Evolutionary conservation across 2,113 vertebrate species (phyloP), one percentile per base, ranked within the genome.

Genomic region (Ictalurus punctatus): DNA sequence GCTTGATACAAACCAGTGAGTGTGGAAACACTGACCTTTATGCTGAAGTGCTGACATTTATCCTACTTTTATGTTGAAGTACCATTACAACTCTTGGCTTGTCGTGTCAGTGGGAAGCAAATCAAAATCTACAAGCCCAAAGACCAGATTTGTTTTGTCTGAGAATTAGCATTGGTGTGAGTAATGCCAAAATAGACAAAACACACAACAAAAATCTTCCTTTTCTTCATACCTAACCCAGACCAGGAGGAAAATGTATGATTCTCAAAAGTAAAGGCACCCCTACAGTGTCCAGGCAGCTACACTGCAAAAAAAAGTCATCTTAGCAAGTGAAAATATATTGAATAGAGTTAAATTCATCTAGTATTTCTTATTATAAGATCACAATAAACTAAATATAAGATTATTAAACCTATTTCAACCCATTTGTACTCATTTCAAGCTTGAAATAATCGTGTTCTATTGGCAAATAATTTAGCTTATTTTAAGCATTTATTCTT

Each of bases 1-100:
- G 88, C 95, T 98, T 84, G 97, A 98, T 93, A 96, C 97, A 93
- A 97, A 98, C 92, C 97, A 97, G 97, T 98, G 92, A 97, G 97
- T 92, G 61, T 34, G 23, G 34, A 17, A 27, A 30, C 37, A 44
- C 16, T 61, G 61, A 44, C 8, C 4, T 48, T 37, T 81, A 17
- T 2, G 27, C 56, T 78, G 30, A 86, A 34, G 73, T 21, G 56
- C 84, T 86, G 52, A 59, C 5, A 54, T 86, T 56, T 74, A 58
- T 25, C 10, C 67, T 56, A 23, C 25, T 23, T 37, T 85, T 37
- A 56, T 7, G 37, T 40, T 84, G 40, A 56, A 19, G 27, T 8
- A 52, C 37, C 25, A 48, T 58, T 21, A 58, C 12, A 40, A 27
- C 30, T 61, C 23, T 40, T 40, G n/a, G 30, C 30, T 40, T 61